Conservation (phyloP, 1,140 invertebrate genomes). For the Heterodera schachtii region DNA sequence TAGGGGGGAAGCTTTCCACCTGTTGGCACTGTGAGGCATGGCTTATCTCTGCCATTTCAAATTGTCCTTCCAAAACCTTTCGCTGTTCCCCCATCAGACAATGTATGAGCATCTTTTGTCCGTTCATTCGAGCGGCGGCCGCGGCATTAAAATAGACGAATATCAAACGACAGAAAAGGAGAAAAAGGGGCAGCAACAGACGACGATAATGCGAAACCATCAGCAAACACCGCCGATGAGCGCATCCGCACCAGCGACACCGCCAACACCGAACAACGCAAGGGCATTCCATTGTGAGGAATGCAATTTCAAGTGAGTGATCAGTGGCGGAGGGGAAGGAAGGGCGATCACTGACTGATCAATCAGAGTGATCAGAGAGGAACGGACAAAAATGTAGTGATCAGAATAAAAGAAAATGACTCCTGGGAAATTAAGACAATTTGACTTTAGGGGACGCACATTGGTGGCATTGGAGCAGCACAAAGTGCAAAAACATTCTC, state of each 20-base stretch:
- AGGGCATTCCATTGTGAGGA: slow-evolving; percentile 38
- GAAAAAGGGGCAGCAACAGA: not conserved
- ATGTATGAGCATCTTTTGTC: slow-evolving; percentile 38
- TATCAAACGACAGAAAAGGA: slow-evolving; percentile 4
- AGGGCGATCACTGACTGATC: too few species aligned
- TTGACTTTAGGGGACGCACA: slow-evolving; percentile 31
- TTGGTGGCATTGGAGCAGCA: slow-evolving; percentile 35
- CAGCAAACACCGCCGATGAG: slow-evolving; percentile 3
- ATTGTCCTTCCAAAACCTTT: too few species aligned
- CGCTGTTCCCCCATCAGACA: not conserved
- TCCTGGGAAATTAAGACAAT: too few species aligned
- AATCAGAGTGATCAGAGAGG: too few species aligned
- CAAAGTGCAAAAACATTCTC: slow-evolving; percentile 34
- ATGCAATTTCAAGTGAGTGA: slow-evolving; percentile 40
- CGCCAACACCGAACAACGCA: slow-evolving; percentile 1
- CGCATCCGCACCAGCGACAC: slow-evolving; percentile 3
- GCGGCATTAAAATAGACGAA: not conserved
- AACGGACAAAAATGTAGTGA: too few species aligned
- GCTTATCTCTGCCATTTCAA: too few species aligned
- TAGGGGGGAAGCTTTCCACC: too few species aligned
- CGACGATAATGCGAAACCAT: not conserved
- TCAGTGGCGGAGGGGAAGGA: not conserved
- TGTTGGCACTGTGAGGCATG: too few species aligned
- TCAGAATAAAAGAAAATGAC: too few species aligned
- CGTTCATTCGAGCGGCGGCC: slow-evolving; percentile 2